Base-by-base conservation (phyloP, 2,113 vertebrate species). In the Irena cyanogastra region DNA sequence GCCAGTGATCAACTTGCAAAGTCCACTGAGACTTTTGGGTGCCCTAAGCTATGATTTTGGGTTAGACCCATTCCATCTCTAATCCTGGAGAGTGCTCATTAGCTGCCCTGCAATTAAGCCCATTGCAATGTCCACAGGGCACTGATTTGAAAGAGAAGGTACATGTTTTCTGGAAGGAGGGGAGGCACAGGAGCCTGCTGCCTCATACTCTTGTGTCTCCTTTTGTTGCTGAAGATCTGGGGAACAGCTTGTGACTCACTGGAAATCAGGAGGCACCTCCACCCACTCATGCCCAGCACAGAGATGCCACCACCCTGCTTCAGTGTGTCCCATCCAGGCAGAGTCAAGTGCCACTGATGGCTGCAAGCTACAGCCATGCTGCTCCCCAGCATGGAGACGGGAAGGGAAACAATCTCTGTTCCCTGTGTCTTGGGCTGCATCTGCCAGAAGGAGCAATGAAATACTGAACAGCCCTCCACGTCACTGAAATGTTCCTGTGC, bases 401-500 rank as follows among this genome's bases (percentile, higher is more conserved):
- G 74, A 90, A 75, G 19, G 16, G n/a, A 95, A 89, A 63, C 8
- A 37, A 54, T 30, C 35, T 77, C 49, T 5, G 1, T 2, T 2
- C 5, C 23, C 35, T 54, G 16, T 47, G 35, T 18, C 47, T 42
- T 60, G 66, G 37, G 24, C 53, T 56, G 56, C n/a, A 83, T 7
- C 45, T 64, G 42, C 35, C 53, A 86, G 44, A 82, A 79, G 60
- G 80, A 96, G 96, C 87, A 11, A 17, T 81, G 82, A 96, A 93
- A 95, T 79, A 93, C 83, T 92, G 70, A 95, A 86, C 93, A 94
- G 86, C 71, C 64, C 76, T 95, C 42, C 78, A 92, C 27, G 8
- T 57, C 57, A 95, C 31, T 77, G 84, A 94, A 93, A 86, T 49
- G 27, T n/a, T 93, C 78, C 56, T 66, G 24, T 31, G 11, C 53